Evolutionary conservation across 1,140 invertebrate species (phyloP), one percentile per base, ranked within the genome.

Genomic region (Zaprionus taronus): DNA sequence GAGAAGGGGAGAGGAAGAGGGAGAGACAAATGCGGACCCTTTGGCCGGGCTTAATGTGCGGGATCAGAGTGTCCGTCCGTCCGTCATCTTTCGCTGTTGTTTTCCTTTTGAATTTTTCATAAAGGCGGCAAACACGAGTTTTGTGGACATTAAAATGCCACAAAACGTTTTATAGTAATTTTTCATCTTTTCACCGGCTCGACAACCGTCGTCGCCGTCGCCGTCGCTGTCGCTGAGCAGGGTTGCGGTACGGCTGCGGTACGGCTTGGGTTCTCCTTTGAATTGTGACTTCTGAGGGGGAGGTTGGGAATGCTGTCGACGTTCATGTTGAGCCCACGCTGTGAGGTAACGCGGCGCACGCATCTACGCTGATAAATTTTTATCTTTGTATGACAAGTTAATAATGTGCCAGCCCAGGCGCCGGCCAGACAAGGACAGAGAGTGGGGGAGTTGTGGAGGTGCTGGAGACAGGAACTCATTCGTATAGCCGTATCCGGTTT

Each of bases 121-220:
- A 81, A 79, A 62, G 75, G 26, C 53, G 44, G 56, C 56, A 70
- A 71, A 61, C 62, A 76, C 77, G 83, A 78, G 69, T 89, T 78
- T 75, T 80, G 84, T 87, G 83, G 83, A 87, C 87, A 91, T 91
- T 91, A 87, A 83, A 86, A 91, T 91, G 89, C 87, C 89, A 84
- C 89, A 91, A 91, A 91, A 84, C 89, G 87, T 91, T 91, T 91
- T 83, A 91, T 91, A 91, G 87, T 91, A 91, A 91, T 91, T 91
- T 91, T 91, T 91, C 87, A 91, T 86, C 76, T 87, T 91, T 84
- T 85, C 86, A 68, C 44, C 84, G 77, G 61, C 34, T 65, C 66
- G 24, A 36, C 41, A 26, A 31, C 34, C 56, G 69, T 70, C 60
- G 57, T n/a, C 49, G 17, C 31, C 28, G 5, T 49, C 47, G 15